Evolutionary conservation across 2,797 vertebrate species (phyloP), one percentile per base, ranked within the genome.

Genomic region (Syndactyla subalaris): DNA sequence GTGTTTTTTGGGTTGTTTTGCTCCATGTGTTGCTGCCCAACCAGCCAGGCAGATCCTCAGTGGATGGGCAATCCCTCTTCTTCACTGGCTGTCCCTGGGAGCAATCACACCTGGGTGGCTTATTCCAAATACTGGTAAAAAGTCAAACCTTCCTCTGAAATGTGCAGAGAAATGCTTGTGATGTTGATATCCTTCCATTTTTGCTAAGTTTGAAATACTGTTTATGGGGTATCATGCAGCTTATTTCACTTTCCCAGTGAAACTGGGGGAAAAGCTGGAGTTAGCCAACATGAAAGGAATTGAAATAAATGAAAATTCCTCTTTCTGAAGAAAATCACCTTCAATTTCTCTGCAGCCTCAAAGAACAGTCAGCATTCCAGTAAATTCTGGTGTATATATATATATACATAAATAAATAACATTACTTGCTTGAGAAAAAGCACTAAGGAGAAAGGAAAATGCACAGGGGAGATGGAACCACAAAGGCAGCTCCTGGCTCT

Each of bases 1-100:
- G 1, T 46, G 38, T 3, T 54, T 66, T 36, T 0, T n/a, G 38
- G 57, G 0, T 2, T 10, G 21, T 62, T 79, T 61, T 45, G 10
- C 49, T 80, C 14, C 34, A 1, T 80, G n/a, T 68, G 16, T 84
- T 55, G 3, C 27, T 81, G 48, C 82, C 32, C 75, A 54, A 19
- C 63, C 32, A 39, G 38, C 3, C 55, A 76, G 38, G 32, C 7
- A 6, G 19, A 19, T 61, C 32, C 29, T 51, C 39, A 36, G 38
- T 27, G 62, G 20, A 12, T 91, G 36, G n/a, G 36, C 62, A 48
- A 14, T 91, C 26, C 30, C 45, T 36, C 38, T n/a, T 82, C 8
- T 20, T 32, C 73, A 8, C 5, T 51, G 32, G 24, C 5, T 77
- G n/a, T 36, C n/a, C 52, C 67, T 76, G 51, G 54, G 15, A 87